Base-by-base conservation (phyloP, 37 sponge, comb jelly and placozoan species). In the Trichoplax adhaerens region DNA sequence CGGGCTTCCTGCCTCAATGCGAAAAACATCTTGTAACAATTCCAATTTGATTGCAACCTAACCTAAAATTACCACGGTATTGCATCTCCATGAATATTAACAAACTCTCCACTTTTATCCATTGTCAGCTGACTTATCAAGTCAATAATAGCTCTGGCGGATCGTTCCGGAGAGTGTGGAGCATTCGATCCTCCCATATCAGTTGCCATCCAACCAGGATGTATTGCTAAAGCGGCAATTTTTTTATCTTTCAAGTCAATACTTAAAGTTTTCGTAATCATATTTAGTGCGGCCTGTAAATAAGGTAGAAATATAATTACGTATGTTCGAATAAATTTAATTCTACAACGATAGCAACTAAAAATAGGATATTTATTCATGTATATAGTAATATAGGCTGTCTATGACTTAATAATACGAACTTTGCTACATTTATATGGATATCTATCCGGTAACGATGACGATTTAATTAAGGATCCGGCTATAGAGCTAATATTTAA, bases 191-290 rank as follows among this genome's bases (percentile, higher is more conserved):
- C 77, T 4, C 77, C 77, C 29, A 76, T 58, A 55, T 12, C n/a
- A 2, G 77, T 76, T 51, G 66, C 53, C 2, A 58, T 69, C 77
- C 77, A 76, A 5, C 77, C 77, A 5, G 77, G 77, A 52, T 76
- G 77, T 7, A 76, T 58, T 12, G 68, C 50, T 4, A 76, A 10
- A 10, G 53, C 8, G 4, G 58, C 63, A 6, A 76, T 76, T 10
- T 66, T 66, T 49, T 76, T 69, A 6, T 68, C 63, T 4, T 50
- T 66, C 2, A 76, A n/a, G 56, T 76, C 77, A 53, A 56, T 62
- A 12, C 69, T 69, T 4, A 64, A 57, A 51, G 54, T 58, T 48
- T 76, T 65, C 1, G 77, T 66, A 3, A 68, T 3, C 77, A 76
- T 76, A 69, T 76, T 76, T 69, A 76, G 59, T 3, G 61, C 77